These are phyloP conservation scores for Sphinx pinastri DNA, from an alignment of 2,888 invertebrate species.

Conservation along the genomic window DNA sequence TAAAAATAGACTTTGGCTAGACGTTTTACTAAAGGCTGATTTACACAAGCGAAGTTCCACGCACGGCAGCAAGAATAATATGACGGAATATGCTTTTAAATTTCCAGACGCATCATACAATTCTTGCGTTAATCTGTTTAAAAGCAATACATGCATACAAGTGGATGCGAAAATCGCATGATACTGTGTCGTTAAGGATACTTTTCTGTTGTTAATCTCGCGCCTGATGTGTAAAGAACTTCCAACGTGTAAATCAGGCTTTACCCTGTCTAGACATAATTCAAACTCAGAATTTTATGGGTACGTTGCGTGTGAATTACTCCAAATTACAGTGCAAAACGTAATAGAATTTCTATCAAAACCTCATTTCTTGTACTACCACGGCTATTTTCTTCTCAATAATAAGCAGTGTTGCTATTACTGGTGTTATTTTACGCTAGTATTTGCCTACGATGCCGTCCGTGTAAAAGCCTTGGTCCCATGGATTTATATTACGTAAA, in stretches of 20 bases:
- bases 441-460: neutral
- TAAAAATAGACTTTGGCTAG: neutral
- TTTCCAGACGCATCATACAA: too few relatives aligned
- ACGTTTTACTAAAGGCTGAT: too few relatives aligned
- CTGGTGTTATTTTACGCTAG: neutral
- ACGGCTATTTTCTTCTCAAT: neutral
- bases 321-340: conserved; percentile 2
- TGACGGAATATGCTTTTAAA: too few relatives aligned
- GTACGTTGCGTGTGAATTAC: conserved; percentile 13
- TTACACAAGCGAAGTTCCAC: too few relatives aligned
- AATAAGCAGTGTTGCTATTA: neutral
- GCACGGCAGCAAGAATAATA: too few relatives aligned
- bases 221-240: too few relatives aligned
- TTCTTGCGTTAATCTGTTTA: too few relatives aligned
- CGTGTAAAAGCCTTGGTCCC: neutral
- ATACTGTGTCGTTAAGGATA: too few relatives aligned
- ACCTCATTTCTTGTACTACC: neutral
- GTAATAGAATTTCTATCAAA: neutral
- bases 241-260: too few relatives aligned
- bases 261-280: conserved; percentile 18
- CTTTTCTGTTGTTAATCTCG: too few relatives aligned
- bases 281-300: conserved; percentile 1
- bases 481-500: neutral
- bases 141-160: too few relatives aligned
- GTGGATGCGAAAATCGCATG: too few relatives aligned